Base-by-base conservation (phyloP, 2,888 invertebrate species). In the Stenotaenia linearis region DNA sequence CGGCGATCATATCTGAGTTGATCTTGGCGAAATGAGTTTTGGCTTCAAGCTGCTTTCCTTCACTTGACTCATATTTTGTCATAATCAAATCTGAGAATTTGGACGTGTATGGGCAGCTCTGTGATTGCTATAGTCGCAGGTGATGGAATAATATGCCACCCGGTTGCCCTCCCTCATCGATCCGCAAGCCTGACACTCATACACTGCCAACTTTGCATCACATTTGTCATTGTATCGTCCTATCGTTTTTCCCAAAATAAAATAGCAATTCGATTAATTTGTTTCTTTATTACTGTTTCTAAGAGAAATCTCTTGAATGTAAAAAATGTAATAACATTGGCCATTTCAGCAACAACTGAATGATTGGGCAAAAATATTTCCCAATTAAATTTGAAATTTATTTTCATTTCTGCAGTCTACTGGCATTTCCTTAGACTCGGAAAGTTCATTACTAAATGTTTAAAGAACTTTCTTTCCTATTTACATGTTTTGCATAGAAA, bases 41-140 rank as follows among this genome's bases (percentile, higher is more conserved):
- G 69, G 69, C 69, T 69, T 69, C 69, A 69, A 69, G 69, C 69
- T 69, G 69, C 69, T 69, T 69, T 69, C 69, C 25, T 69, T 69
- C 69, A 69, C 69, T 69, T 69, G 69, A 23, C 69, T 69, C 69
- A 69, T 69, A 69, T 69, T 69, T 69, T 69, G 69, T 69, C 69
- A 69, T 69, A 69, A 69, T 69, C 69, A 69, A 25, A 69, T 69
- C 69, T 69, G 25, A 15, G 69, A 69, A 69, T 69, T 69, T 28
- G 69, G 69, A 69, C 69, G 69, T 6, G 69, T 69, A 69, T 23
- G 69, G 10, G 69, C 25, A 28, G 25, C 69, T 10, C 28, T 28
- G n/a, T 69, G 69, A 69, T 69, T 28, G 69, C 28, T 7, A 10
- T 28, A 28, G 9, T 10, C 69, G 23, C 69, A 69, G 69, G 69